These are phyloP conservation scores for Cephus cinctus DNA, from an alignment of 1,140 invertebrate genomes.

Conservation along the genomic window DNA sequence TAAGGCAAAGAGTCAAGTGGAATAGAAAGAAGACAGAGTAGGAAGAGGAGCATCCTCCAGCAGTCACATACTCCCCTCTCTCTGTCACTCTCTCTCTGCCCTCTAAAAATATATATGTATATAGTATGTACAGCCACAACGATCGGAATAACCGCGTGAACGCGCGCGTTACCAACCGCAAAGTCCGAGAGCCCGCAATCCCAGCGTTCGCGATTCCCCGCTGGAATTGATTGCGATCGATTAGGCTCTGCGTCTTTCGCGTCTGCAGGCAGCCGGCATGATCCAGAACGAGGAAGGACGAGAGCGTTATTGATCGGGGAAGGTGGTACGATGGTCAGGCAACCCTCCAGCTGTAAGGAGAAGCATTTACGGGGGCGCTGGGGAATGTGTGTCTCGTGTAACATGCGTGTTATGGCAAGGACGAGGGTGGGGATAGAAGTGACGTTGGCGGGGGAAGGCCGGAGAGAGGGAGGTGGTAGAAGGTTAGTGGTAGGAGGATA, in stretches of 20 bases:
- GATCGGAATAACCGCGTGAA: too few relatives aligned
- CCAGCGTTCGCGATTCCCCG: too few relatives aligned
- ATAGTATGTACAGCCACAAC: too few relatives aligned
- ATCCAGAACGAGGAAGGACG: constrained; percentile 25
- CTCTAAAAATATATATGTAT: too few relatives aligned
- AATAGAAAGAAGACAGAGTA: too few relatives aligned
- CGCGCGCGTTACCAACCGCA: background rate
- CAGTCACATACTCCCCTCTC: too few relatives aligned
- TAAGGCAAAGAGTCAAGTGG: too few relatives aligned
- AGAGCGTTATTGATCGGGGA: background rate
- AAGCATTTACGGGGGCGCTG: too few relatives aligned
- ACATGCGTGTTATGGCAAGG: background rate
- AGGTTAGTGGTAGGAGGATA: too few relatives aligned
- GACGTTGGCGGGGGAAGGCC: background rate
- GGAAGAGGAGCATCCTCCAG: too few relatives aligned
- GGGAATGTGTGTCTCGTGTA: background rate
- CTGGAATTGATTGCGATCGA: constrained; percentile 19
- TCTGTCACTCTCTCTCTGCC: too few relatives aligned
- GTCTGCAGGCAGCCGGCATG: constrained; percentile 9
- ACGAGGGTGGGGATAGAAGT: background rate
- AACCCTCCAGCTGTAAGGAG: too few relatives aligned
- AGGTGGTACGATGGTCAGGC: constrained; percentile 2
- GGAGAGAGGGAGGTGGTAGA: background rate
- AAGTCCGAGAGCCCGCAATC: constrained; percentile 3
- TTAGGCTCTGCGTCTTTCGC: background rate